Conservation (phyloP, 2,888 invertebrate species). For the Lapara coniferarum region DNA sequence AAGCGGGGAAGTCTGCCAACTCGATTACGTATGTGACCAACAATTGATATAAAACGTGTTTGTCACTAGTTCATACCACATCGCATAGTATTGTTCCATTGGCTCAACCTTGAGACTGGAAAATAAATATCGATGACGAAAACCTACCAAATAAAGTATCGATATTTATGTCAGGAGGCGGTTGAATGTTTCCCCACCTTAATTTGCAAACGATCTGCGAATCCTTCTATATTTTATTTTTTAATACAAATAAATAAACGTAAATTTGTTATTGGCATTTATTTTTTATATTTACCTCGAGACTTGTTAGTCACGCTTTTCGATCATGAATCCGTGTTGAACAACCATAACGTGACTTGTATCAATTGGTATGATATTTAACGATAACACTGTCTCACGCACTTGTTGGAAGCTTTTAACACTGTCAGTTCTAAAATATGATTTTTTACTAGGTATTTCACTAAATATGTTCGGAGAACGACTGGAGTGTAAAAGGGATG, state of each 20-base stretch:
- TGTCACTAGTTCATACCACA: slow-evolving; percentile 47
- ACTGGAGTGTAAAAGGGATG: slow-evolving; percentile 38
- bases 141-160: slow-evolving; percentile 39
- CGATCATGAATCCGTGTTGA: slow-evolving; percentile 33
- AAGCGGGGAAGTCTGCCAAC: slow-evolving; percentile 28
- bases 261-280: slow-evolving; percentile 32
- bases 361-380: slow-evolving; percentile 43
- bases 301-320: slow-evolving; percentile 33
- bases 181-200: slow-evolving; percentile 42
- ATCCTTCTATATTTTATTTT: slow-evolving; percentile 42
- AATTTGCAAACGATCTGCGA: slow-evolving; percentile 44
- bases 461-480: slow-evolving; percentile 56
- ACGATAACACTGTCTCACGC: slow-evolving; percentile 41
- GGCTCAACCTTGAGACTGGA: slow-evolving; percentile 36
- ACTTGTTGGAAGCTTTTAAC: slow-evolving; percentile 46
- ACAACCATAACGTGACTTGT: slow-evolving; percentile 43
- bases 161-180: slow-evolving; percentile 36
- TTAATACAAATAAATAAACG: slow-evolving; percentile 31
- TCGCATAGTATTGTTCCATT: slow-evolving; percentile 34
- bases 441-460: slow-evolving; percentile 43
- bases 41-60: slow-evolving; percentile 38
- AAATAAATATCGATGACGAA: slow-evolving; percentile 40
- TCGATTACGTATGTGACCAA: slow-evolving; percentile 31
- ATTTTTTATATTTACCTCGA: slow-evolving; percentile 42
- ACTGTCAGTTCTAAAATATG: slow-evolving; percentile 56